phyloP scores from a whole-genome alignment of 2,113 vertebrate species.

The Hirundichthys speculiger region DNA sequence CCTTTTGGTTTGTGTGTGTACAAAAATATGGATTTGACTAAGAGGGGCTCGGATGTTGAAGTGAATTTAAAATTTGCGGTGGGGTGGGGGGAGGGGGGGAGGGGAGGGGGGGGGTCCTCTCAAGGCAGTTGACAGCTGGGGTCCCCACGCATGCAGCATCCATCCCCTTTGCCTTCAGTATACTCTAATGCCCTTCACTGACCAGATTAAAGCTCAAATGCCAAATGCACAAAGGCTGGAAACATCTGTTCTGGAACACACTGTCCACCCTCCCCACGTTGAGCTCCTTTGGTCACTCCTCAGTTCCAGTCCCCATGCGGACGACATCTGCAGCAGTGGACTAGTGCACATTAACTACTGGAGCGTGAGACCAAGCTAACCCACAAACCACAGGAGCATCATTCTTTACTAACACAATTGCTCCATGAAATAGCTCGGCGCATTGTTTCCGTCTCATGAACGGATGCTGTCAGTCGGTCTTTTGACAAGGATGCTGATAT shows the following conservation, averaged over 20 bases:
- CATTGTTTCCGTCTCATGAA: background rate
- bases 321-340: constrained; percentile 78
- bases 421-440: constrained; percentile 13
- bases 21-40: constrained; percentile 32
- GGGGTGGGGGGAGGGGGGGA: background rate
- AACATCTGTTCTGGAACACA: constrained; percentile 79
- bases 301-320: constrained; percentile 55
- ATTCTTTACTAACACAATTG: constrained; percentile 10
- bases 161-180: constrained; percentile 49
- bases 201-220: constrained; percentile 81
- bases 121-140: constrained; percentile 70
- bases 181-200: constrained; percentile 81
- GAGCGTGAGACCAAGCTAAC: constrained; percentile 67
- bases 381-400: constrained; percentile 51
- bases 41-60: constrained; percentile 25
- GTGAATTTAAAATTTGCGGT: constrained; percentile 35
- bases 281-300: constrained; percentile 72
- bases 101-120: constrained; percentile 20
- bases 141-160: constrained; percentile 50
- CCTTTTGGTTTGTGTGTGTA: constrained; percentile 35
- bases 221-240: constrained; percentile 70
- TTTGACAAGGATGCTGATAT: too few relatives aligned
- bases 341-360: constrained; percentile 74
- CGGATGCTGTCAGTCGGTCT: background rate
- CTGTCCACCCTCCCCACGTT: constrained; percentile 57